Conservation (phyloP, 2,797 vertebrate genomes). For the Gephyroberyx darwinii region DNA sequence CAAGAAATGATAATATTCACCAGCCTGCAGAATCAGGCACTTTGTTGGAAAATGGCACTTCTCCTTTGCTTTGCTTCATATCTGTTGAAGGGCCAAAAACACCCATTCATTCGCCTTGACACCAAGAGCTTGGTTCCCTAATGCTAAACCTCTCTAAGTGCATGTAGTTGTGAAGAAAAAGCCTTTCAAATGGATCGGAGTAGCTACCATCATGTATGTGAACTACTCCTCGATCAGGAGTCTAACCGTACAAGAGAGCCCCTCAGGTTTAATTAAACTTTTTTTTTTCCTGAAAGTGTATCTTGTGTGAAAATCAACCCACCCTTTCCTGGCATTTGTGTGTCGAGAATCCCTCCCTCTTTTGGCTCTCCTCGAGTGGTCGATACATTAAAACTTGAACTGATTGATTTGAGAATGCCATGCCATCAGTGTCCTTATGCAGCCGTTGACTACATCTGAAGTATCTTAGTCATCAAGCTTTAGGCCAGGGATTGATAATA, state of each 20-base stretch:
- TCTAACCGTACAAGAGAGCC: conserved; percentile 76
- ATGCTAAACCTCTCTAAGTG: conserved; percentile 72
- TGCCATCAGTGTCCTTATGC: conserved; percentile 80
- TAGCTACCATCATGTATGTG: conserved; percentile 65
- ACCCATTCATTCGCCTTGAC: conserved; percentile 74
- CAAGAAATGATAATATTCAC: conserved; percentile 67
- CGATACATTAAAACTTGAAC: conserved; percentile 88
- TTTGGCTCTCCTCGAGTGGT: conserved; percentile 77
- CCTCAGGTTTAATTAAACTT: conserved; percentile 85
- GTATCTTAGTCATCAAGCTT: conserved; percentile 84
- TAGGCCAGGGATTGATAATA: conserved; percentile 84
- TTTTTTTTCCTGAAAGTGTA: conserved; percentile 75
- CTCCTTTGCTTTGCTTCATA: conserved; percentile 59
- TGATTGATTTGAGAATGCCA: conserved; percentile 84
- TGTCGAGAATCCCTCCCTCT: conserved; percentile 75
- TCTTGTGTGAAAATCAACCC: conserved; percentile 78
- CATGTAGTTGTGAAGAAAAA: conserved; percentile 68
- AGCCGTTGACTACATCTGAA: conserved; percentile 82
- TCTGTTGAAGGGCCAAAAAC: conserved; percentile 71
- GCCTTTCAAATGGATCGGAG: conserved; percentile 73
- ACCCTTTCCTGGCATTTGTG: conserved; percentile 68
- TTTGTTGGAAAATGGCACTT: conserved; percentile 68
- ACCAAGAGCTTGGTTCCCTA: conserved; percentile 61
- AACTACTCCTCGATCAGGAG: conserved; percentile 62
- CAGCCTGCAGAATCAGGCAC: conserved; percentile 58